Percentiles rank a stretch among this genome's conserved stretches.
phyloP scores from a whole-genome alignment of 2,113 vertebrate genomes.

The Hyperopisus bebe region DNA sequence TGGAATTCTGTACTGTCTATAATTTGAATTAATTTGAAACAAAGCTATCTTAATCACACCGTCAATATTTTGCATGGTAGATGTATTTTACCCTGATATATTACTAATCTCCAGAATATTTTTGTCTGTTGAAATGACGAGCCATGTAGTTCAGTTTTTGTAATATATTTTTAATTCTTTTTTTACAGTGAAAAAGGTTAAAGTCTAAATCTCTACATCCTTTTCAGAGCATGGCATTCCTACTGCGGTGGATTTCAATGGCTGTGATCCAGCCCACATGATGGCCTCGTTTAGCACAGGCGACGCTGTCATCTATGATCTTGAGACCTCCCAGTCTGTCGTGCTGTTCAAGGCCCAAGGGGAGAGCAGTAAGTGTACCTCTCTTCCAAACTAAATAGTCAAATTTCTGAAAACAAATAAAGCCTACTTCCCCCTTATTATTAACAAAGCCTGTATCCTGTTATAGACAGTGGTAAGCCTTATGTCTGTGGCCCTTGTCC shows the following conservation, averaged over 20 bases:
- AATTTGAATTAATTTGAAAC: neutral
- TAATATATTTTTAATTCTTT: neutral
- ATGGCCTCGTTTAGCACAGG: constrained; percentile 85
- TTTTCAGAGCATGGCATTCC: constrained; percentile 80
- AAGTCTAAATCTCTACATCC: constrained; percentile 15
- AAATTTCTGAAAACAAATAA: neutral
- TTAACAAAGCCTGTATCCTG: neutral
- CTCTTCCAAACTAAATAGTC: too few species aligned
- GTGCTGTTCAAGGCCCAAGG: constrained; percentile 79
- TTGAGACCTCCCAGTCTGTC: constrained; percentile 86
- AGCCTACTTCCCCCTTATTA: neutral
- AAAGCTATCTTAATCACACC: neutral
- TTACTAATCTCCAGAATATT: neutral
- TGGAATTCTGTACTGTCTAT: neutral
- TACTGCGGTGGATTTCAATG: constrained; percentile 90
- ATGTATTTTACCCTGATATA: neutral
- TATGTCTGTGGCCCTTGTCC: neutral
- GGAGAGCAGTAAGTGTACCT: constrained; percentile 72
- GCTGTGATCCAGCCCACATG: constrained; percentile 93
- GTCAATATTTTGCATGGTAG: neutral
- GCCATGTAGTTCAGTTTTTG: neutral
- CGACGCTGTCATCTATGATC: constrained; percentile 82
- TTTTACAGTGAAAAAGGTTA: neutral
- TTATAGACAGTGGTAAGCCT: neutral
- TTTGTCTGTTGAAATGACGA: neutral